Percentiles rank a stretch among this genome's conserved stretches.
phyloP scores from a whole-genome alignment of 2,888 invertebrate species.

The Mesochorus sp. region DNA sequence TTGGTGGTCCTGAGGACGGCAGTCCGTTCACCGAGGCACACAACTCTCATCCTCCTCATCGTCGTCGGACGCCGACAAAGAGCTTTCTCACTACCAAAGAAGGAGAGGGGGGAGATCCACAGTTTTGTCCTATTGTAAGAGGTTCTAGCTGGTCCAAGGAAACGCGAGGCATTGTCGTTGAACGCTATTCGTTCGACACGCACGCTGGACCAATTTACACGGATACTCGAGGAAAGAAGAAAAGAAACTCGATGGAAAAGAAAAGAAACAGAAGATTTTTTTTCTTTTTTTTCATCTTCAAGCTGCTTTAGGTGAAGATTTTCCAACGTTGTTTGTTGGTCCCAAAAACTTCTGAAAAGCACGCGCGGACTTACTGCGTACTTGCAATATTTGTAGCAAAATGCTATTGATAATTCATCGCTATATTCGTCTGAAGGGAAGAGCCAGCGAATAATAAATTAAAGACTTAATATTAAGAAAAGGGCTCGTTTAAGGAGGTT shows the following conservation, averaged over 20 bases:
- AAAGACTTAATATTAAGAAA: too few relatives aligned
- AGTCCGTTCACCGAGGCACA: slow-evolving; percentile 33
- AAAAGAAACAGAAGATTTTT: slow-evolving; percentile 16
- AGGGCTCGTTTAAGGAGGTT: too few relatives aligned
- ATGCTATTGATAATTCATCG: too few relatives aligned
- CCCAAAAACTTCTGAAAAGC: too few relatives aligned
- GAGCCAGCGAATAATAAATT: too few relatives aligned
- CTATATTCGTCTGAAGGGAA: too few relatives aligned
- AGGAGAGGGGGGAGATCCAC: slow-evolving; percentile 23
- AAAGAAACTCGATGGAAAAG: slow-evolving; percentile 11
- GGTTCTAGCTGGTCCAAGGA: slow-evolving; percentile 68
- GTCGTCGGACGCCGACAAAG: slow-evolving; percentile 72
- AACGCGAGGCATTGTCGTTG: slow-evolving; percentile 72
- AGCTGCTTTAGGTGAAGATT: background rate
- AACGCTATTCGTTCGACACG: slow-evolving; percentile 70
- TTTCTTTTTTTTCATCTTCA: background rate
- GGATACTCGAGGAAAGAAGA: slow-evolving; percentile 29
- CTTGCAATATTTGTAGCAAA: too few relatives aligned
- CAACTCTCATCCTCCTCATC: slow-evolving; percentile 21
- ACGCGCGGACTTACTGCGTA: too few relatives aligned
- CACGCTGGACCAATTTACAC: slow-evolving; percentile 69
- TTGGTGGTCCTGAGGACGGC: slow-evolving; percentile 70
- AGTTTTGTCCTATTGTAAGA: slow-evolving; percentile 69
- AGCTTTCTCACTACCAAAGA: background rate
- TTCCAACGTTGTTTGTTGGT: background rate